These are phyloP conservation scores for Stictocephala bisonia DNA, from an alignment of 2,888 invertebrate genomes.

Conservation along the genomic window DNA sequence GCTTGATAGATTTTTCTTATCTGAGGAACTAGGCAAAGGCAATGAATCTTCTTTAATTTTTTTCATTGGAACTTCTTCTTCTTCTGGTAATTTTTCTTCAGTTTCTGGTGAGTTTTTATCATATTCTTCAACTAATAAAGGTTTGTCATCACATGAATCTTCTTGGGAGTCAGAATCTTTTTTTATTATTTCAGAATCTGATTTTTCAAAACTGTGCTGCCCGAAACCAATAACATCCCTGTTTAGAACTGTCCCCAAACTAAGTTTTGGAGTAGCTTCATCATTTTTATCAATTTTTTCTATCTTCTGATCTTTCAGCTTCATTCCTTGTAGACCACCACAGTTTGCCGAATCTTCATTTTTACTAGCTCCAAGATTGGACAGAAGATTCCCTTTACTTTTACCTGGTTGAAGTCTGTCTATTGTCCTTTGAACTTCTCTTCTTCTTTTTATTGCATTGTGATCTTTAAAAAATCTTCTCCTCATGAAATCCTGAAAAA, in stretches of 20 bases:
- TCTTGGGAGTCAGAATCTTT: slow-evolving; percentile 54
- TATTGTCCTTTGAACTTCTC: slow-evolving; percentile 84
- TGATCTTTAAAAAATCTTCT: slow-evolving; percentile 59
- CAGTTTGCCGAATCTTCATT: slow-evolving; percentile 53
- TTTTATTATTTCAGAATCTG: slow-evolving; percentile 54
- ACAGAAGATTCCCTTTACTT: slow-evolving; percentile 85
- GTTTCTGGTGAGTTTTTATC: slow-evolving; percentile 58
- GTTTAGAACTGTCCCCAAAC: slow-evolving; percentile 84
- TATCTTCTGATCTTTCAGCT: slow-evolving; percentile 44
- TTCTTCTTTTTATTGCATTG: slow-evolving; percentile 68
- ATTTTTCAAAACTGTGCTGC: slow-evolving; percentile 71
- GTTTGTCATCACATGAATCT: slow-evolving; percentile 54
- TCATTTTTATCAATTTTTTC: slow-evolving; percentile 51
- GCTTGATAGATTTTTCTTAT: slow-evolving; percentile 57
- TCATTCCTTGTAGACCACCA: slow-evolving; percentile 4
- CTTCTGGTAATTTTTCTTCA: slow-evolving; percentile 59
- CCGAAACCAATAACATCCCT: slow-evolving; percentile 76
- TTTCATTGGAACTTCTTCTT: slow-evolving; percentile 47
- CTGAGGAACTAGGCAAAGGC: slow-evolving; percentile 40
- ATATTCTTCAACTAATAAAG: slow-evolving; percentile 50
- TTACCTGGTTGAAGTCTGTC: slow-evolving; percentile 88
- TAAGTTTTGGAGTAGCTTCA: slow-evolving; percentile 82
- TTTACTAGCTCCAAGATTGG: slow-evolving; percentile 67
- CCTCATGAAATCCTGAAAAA: slow-evolving; percentile 66
- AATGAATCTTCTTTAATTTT: slow-evolving; percentile 51